Conservation (phyloP, 2,113 vertebrate species). For the Pterocles burchelli region DNA sequence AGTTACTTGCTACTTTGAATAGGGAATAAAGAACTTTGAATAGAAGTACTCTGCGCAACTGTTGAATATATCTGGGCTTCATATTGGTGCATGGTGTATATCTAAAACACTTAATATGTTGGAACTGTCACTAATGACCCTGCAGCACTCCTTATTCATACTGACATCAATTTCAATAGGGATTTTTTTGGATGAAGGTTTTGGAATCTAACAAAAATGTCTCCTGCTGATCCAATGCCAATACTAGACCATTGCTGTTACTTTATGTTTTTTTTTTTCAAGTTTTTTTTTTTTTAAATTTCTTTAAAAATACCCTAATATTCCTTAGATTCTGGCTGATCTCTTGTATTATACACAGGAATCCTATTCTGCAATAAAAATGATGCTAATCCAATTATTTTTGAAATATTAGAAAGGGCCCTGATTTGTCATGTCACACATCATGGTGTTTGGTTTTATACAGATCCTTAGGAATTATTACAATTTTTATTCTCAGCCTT, state of each 20-base stretch:
- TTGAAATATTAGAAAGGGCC: background rate
- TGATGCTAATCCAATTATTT: background rate
- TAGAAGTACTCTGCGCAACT: background rate
- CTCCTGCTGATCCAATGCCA: background rate
- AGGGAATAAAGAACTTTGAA: background rate
- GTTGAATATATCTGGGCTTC: background rate
- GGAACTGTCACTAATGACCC: background rate
- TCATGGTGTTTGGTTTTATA: background rate
- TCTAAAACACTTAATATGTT: background rate
- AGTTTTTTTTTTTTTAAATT: background rate
- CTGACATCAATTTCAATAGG: background rate
- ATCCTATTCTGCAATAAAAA: background rate
- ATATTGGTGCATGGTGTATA: accelerated
- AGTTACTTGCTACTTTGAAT: background rate
- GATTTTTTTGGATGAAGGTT: background rate
- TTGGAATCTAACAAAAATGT: background rate
- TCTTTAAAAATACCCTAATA: background rate
- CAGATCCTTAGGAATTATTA: background rate
- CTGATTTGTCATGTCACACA: background rate
- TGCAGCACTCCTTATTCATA: background rate
- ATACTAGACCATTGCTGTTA: background rate
- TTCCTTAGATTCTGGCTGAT: background rate
- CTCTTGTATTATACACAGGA: background rate
- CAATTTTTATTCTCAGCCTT: background rate
- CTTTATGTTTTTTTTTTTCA: background rate